Base-by-base conservation (phyloP, 2,888 invertebrate genomes). In the Elgonia sp. region DNA sequence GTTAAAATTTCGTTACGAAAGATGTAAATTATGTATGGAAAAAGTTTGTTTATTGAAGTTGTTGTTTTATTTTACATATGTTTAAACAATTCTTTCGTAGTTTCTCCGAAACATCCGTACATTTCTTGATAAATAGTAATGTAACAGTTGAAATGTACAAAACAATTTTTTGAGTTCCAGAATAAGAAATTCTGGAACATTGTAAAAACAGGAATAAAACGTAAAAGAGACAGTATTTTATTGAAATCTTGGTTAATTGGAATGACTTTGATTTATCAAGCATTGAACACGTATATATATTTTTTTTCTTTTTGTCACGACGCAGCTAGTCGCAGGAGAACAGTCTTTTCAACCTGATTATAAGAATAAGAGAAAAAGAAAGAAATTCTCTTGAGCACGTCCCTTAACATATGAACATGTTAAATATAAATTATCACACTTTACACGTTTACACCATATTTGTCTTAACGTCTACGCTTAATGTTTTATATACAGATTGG, bases 351-450 rank as follows among this genome's bases (percentile, higher is more conserved):
- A 60, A 42, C 62, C 69, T 60, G 75, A 76, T 84, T 80, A 55
- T n/a, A 79, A 83, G 65, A 76, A 82, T 65, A 83, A 63, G 65
- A 84, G 83, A 87, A 87, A 79, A 81, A 86, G 80, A 82, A 87
- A 89, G 82, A 89, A 87, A 88, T 84, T 82, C 73, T 82, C 83
- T 90, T 90, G 88, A 89, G 89, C 90, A 90, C 89, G 83, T 85
- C 75, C 60, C 89, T 91, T 90, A 85, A 88, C 76, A 85, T 88
- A 91, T 90, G 87, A 92, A 93, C 92, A 93, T 91, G 91, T 93
- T 93, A 91, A 91, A 86, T 90, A 89, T 88, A 92, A 92, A 92
- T 93, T 93, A 93, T 93, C 93, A 94, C 93, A 93, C 93, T 92
- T 93, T 91, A 93, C 91, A 93, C 92, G 90, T 92, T 93, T 93